Evolutionary conservation across 2,113 vertebrate genomes (phyloP).

Genomic region (Scatophagus argus): DNA sequence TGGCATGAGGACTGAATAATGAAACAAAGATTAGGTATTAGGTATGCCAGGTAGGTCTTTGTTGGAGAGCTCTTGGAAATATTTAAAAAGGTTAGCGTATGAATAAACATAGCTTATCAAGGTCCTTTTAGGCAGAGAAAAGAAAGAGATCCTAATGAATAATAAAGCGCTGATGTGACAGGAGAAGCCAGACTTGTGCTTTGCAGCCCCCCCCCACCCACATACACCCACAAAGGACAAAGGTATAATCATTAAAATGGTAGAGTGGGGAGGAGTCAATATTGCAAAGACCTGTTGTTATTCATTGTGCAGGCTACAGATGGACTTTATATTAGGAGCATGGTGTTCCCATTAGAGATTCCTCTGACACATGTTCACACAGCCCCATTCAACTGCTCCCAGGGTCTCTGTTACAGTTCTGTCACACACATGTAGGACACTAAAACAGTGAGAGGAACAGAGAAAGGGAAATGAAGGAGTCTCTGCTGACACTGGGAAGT

Average conservation of each 20-base stretch:
- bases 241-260: constrained; percentile 91
- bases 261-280: constrained; percentile 85
- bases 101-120: constrained; percentile 99
- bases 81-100: constrained; percentile 99
- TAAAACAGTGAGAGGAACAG: constrained; percentile 61
- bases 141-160: constrained; percentile 95
- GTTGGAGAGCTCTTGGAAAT: constrained; percentile 96
- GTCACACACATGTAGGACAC: constrained; percentile 80
- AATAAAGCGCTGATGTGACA: constrained; percentile 93
- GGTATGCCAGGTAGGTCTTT: constrained; percentile 94
- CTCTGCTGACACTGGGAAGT: constrained; percentile 61
- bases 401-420: constrained; percentile 79
- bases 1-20: constrained; percentile 94
- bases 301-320: constrained; percentile 69
- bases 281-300: constrained; percentile 85
- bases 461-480: constrained; percentile 56
- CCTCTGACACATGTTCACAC: constrained; percentile 76
- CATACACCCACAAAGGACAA: constrained; percentile 89
- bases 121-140: constrained; percentile 91
- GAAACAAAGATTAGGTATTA: constrained; percentile 95
- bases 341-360: constrained; percentile 73
- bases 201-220: constrained; percentile 7
- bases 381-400: constrained; percentile 70
- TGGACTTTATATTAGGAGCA: constrained; percentile 74
- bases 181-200: constrained; percentile 78